Evolutionary conservation across 2,888 invertebrate genomes (phyloP), one percentile per base, ranked within the genome.

Genomic region (Ophraella communa): DNA sequence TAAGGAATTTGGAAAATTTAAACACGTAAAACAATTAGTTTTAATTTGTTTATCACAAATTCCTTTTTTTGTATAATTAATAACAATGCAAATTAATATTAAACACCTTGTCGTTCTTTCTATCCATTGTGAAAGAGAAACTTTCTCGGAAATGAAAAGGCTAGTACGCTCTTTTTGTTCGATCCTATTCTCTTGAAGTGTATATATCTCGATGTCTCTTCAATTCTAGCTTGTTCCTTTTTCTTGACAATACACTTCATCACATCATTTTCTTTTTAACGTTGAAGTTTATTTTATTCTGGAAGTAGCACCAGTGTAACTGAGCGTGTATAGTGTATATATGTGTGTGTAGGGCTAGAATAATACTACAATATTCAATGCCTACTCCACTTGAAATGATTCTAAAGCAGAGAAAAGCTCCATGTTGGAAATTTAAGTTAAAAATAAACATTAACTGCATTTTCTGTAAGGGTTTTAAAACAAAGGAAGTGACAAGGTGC

Each of bases 191-290:
- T 54, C n/a, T 54, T 54, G 54, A 54, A 54, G 35, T 39, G 54
- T 39, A 39, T n/a, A n/a, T 39, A 42, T 54, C 54, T 54, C 54
- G 57, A 57, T 57, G 49, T 47, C 45, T 47, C 49, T 35, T 57
- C 57, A 49, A 57, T 57, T 21, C 33, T 35, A 14, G 45, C 57
- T 57, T 57, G 57, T 57, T 30, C 21, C 24, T 42, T 17, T 14
- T 57, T 49, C 27, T 10, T 39, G 39, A 54, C 54, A 54, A 54
- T 54, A 39, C 54, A 30, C 30, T 11, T 52, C 30, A 18, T 44
- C 44, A 35, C 39, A 23, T 35, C 23, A 18, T 53, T 35, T 39
- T 54, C 35, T 39, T 54, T 54, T 23, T 54, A 14, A 20, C 35
- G 54, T 14, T 20, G 14, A 39, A 54, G 54, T 54, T 54, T 54